Base-by-base conservation (phyloP, 2,797 vertebrate genomes). In the Malurus splendens region DNA sequence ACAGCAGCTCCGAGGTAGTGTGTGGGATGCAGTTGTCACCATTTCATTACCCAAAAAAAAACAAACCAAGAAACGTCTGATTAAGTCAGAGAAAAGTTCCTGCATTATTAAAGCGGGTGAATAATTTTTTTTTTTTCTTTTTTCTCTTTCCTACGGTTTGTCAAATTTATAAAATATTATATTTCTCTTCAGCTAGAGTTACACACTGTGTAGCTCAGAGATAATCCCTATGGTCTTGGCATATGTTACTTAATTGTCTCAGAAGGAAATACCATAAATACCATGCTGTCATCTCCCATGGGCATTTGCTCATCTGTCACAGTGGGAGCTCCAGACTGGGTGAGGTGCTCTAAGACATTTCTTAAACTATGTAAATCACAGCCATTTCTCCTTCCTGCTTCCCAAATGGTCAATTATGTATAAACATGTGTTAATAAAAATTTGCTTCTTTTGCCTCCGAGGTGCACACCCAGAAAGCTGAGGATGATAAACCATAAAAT, bases 221-320 rank as follows among this genome's bases (percentile, higher is more conserved):
- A 97, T 97, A 97, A 97, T 98, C 97, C 97, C 97, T 87, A 97
- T 97, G 97, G 97, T 97, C 97, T 96, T 97, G 97, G 97, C 98
- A 98, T 98, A 98, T 98, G 98, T 98, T 97, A 97, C 97, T 97
- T 98, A 98, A 98, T 98, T 98, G 97, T 98, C 97, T 98, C 96
- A 97, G 96, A 97, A 97, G 96, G 97, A 97, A 97, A 97, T 96
- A 96, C 97, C 97, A 97, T 97, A 97, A 97, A 97, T 97, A 97
- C 97, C 98, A 97, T 96, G 98, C 97, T 98, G 97, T 97, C 98
- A 97, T 97, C 93, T 97, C 98, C 98, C 97, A 97, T 96, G 96
- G 97, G 97, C 97, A 96, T 94, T 95, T 94, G 94, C 96, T 98
- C 97, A 98, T 98, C 98, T 98, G 97, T 97, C 97, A 97, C 97